A percentile compares a stretch with the other conserved stretches of the same genome.
Conservation (phyloP, 2,113 vertebrate species). For the Pristiophorus japonicus region DNA sequence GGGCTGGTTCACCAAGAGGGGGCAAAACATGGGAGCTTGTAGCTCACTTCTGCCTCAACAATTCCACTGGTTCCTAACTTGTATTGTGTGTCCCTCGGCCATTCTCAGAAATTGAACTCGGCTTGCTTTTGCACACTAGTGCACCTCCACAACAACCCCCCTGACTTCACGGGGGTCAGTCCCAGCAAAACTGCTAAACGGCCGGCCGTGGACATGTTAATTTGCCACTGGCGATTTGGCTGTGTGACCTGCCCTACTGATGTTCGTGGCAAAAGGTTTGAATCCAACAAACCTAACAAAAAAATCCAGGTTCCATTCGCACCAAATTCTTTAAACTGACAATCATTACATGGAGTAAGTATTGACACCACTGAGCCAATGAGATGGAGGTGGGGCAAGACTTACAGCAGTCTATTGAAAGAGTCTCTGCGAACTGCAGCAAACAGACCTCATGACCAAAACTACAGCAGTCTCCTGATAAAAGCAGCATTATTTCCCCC, state of each 20-base stretch:
- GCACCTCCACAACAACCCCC: background rate
- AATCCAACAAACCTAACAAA: background rate
- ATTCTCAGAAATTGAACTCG: background rate
- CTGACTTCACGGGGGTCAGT: too few relatives aligned
- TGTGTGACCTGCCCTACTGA: background rate
- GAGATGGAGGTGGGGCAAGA: background rate
- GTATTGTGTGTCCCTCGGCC: background rate
- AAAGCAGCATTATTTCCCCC: background rate
- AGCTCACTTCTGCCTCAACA: background rate
- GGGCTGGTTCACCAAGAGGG: background rate
- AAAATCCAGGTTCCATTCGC: background rate
- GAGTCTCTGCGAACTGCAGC: too few relatives aligned
- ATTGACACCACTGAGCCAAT: background rate
- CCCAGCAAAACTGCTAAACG: background rate
- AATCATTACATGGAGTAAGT: background rate
- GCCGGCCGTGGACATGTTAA: background rate
- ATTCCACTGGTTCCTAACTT: background rate
- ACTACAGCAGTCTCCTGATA: background rate
- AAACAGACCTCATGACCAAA: too few relatives aligned
- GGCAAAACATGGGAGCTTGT: background rate
- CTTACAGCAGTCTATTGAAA: too few relatives aligned
- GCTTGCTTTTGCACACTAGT: background rate
- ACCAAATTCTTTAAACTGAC: background rate
- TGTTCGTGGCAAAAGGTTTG: background rate
- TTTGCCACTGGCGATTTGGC: background rate